Evolutionary conservation across 2,797 vertebrate genomes (phyloP), one percentile per base, ranked within the genome.

Genomic region (Argya squamiceps): DNA sequence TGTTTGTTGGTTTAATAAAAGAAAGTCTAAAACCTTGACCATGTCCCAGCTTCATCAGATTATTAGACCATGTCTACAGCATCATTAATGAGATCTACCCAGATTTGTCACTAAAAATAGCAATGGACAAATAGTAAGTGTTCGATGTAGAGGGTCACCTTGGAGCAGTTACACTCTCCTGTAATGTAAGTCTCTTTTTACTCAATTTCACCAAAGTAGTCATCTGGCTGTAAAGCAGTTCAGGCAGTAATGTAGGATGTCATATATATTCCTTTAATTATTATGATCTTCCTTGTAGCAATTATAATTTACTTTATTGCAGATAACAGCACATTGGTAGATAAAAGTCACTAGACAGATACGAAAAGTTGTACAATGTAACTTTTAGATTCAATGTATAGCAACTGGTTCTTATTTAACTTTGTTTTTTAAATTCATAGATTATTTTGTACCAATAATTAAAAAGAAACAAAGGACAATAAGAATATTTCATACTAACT

Each of bases 281-380:
- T 96, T 93, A 93, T 84, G 81, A 89, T 96, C 89, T 96, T 92
- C 92, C 91, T 91, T 97, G 87, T 97, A 95, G 95, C 95, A 96
- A 96, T 98, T 97, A 97, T 83, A 95, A 96, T 95, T 97, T 93
- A 77, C 95, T 98, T 97, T 97, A 96, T 94, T 95, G 96, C 88
- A 93, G 97, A 91, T 97, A 97, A 96, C 88, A 91, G 97, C 19
- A 53, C 92, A 79, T 19, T 75, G 86, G 73, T 84, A 97, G 97
- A 96, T 97, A 96, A 96, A 97, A 97, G 92, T 92, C 83, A 81
- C 63, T 88, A 88, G 63, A 17, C 70, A 75, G 56, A 63, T 92
- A 50, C 20, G 70, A 53, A 79, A 96, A 96, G 81, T 63, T 60
- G 82, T 88, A 69, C 10, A 2, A 55, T 89, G 46, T 84, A 80